These are phyloP conservation scores for Drosophila paranaensis DNA, from an alignment of 2,888 invertebrate species.

Conservation along the genomic window DNA sequence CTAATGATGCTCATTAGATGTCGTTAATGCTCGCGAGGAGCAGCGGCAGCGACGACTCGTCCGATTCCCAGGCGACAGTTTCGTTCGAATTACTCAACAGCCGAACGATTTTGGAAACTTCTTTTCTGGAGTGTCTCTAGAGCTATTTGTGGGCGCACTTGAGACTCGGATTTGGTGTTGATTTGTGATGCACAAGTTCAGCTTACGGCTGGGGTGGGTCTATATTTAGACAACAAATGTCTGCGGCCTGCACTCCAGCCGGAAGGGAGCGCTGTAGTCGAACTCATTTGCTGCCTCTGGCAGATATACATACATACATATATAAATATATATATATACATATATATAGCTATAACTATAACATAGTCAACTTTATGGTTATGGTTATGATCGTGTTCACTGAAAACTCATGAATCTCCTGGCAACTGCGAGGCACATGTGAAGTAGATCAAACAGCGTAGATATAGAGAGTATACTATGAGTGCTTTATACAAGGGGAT, in stretches of 20 bases:
- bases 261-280: constrained; percentile 1
- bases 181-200: constrained; percentile 54
- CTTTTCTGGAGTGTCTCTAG: constrained; percentile 24
- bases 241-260: constrained; percentile 1
- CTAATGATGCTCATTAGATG: constrained; percentile 78
- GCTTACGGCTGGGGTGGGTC: constrained; percentile 47
- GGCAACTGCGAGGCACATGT: background rate
- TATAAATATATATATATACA: too few relatives aligned
- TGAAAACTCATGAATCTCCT: background rate
- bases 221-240: constrained; percentile 52
- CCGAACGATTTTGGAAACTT: constrained; percentile 46
- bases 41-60: background rate
- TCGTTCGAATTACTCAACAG: constrained; percentile 71
- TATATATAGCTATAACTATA: background rate
- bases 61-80: constrained; percentile 58
- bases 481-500: too few relatives aligned
- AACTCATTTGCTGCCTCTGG: background rate
- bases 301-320: too few relatives aligned
- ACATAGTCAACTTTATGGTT: constrained; percentile 10
- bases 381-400: constrained; percentile 10
- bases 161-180: constrained; percentile 42
- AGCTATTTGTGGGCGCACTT: constrained; percentile 60
- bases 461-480: background rate
- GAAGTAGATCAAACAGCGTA: background rate
- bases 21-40: constrained; percentile 52